Evolutionary conservation across 1,140 invertebrate genomes (phyloP), one percentile per base, ranked within the genome.

Genomic region (Acromyrmex echinatior): DNA sequence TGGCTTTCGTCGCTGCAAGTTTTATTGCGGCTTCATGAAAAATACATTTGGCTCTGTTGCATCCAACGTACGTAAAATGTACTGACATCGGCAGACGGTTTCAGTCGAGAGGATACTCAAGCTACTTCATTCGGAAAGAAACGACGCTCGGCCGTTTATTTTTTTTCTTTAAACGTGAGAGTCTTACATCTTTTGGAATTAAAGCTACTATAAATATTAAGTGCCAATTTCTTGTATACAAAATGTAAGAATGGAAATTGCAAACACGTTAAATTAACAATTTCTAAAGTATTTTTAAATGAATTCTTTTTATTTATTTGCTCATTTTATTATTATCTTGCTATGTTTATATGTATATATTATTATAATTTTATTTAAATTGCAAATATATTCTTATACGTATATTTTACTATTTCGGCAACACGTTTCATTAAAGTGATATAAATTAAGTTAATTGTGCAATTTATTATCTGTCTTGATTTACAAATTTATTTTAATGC

Each of bases 11-110:
- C 51, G 79, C 51, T 81, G 79, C 79, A 66, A 58, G 71, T 87
- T 78, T 71, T 81, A 56, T 28, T 49, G 39, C 25, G 7, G 49
- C 63, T 78, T 70, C 86, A 85, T 85, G 58, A 78, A 73, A 89
- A 85, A 89, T 89, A 66, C 51, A 88, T 88, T 88, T 31, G 31
- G 39, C 45, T 45, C 21, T 18, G 25, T 79, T 71, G 58, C 80
- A 77, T 35, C n/a, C 76, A 62, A 85, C 73, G 21, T 53, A 63
- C 62, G 86, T 73, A 65, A 89, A 89, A 62, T 60, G 73, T 58
- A 31, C 78, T 76, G 31, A 31, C 21, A 62, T 6, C 39, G 35
- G 81, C 78, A 71, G n/a, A 77, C 58, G 56, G 28, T 87, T 87
- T 86, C 60, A 53, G 9, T 78, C 12, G 68, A 56, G 51, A 63